Evolutionary conservation across 2,797 vertebrate genomes (phyloP).

Genomic region (Lagocephalus sceleratus): DNA sequence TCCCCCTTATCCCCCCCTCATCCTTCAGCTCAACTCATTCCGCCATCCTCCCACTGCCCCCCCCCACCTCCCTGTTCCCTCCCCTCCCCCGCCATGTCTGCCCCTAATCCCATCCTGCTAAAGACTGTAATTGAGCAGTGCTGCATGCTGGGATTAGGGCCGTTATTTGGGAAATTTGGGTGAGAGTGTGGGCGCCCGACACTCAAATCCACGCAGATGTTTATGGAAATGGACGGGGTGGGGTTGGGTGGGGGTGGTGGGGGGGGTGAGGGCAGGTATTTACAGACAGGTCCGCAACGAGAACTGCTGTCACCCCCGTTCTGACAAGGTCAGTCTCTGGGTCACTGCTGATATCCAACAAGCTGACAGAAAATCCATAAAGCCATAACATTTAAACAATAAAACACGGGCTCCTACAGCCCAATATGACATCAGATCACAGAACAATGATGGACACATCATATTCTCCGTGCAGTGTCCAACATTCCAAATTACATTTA

Average conservation of each 20-base stretch:
- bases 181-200: constrained; percentile 53
- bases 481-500: constrained; percentile 64
- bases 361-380: constrained; percentile 70
- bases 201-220: constrained; percentile 34
- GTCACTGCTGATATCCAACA: constrained; percentile 63
- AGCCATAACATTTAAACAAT: constrained; percentile 69
- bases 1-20: constrained; percentile 38
- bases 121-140: constrained; percentile 78
- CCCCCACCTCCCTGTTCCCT: constrained; percentile 18
- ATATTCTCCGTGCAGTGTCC: constrained; percentile 54
- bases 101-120: constrained; percentile 76
- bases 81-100: constrained; percentile 43
- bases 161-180: constrained; percentile 73
- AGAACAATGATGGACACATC: constrained; percentile 62
- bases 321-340: constrained; percentile 69
- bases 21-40: constrained; percentile 59
- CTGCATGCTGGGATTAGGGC: constrained; percentile 75
- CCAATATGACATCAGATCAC: constrained; percentile 58
- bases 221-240: constrained; percentile 11
- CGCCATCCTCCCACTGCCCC: constrained; percentile 48
- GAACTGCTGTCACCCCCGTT: constrained; percentile 42
- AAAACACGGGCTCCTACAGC: constrained; percentile 60
- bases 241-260: too few species aligned
- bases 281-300: constrained; percentile 16
- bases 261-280: constrained; percentile 12